Base-by-base conservation (phyloP, 2,113 vertebrate species). In the Lethenteron reissneri region DNA sequence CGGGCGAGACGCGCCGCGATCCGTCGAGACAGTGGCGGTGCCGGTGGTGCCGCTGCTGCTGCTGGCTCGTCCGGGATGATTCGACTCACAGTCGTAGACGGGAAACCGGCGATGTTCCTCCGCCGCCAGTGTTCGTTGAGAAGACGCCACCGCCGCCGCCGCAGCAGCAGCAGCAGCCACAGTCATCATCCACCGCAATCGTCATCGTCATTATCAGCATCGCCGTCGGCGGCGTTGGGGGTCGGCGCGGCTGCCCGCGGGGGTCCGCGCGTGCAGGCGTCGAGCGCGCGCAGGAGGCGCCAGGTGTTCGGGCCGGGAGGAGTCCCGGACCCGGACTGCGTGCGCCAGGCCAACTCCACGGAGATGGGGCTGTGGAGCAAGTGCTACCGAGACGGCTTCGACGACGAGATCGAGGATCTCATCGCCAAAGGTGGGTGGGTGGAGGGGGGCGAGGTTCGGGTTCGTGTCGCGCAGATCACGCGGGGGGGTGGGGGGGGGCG, bases 261-360 rank as follows among this genome's bases (percentile, higher is more conserved):
- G 41, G 41, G 41, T 5, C 41, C 41, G 41, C 70, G 73, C 71
- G 4, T 75, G 73, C 12, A 71, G 71, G 9, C 71, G 73, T 77
- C 71, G 57, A 73, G 74, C 10, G 78, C 78, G 74, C 64, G 77
- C 73, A 73, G 83, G 72, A 82, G 81, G 77, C 79, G 83, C 60
- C 82, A 83, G 76, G 81, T 83, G 70, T 72, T 80, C 64, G 78
- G 81, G 25, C 78, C 79, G 1, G 80, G 83, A 21, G 81, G 84
- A 7, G 81, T 82, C 56, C 82, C 86, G 82, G 88, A 89, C 78
- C 85, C 83, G 60, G 86, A 87, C 73, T 88, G 88, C 81, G 85
- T 80, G 76, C 85, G 87, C 58, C 85, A 85, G 81, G 87, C 87
- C 74, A 90, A 90, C 80, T 89, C 88, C 76, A 88, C 87, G 69